These are phyloP conservation scores for Melanostoma scalare DNA, from an alignment of 2,888 invertebrate species.

Conservation along the genomic window DNA sequence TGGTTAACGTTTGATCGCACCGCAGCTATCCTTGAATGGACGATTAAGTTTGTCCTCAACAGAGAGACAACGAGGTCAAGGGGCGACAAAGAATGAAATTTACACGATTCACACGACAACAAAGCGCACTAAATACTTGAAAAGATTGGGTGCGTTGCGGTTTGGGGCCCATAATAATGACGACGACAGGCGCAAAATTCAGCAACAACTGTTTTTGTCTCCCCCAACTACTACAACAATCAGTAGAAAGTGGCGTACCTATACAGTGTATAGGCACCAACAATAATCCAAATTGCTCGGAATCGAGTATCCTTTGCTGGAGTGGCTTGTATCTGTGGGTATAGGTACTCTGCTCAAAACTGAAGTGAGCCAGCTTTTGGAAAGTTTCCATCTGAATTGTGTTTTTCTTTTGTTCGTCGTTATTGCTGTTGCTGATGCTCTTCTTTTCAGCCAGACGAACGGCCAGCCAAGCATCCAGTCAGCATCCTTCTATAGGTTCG, in stretches of 20 bases:
- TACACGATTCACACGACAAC: slow-evolving; percentile 60
- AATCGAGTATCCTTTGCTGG: slow-evolving; percentile 54
- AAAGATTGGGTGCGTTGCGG: slow-evolving; percentile 29
- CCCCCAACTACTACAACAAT: background rate
- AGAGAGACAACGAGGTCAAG: slow-evolving; percentile 1
- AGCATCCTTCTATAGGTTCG: background rate
- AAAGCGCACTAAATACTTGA: slow-evolving; percentile 47
- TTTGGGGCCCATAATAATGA: slow-evolving; percentile 17
- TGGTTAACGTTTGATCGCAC: slow-evolving; percentile 7
- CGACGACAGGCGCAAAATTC: slow-evolving; percentile 14
- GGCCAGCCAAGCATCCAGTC: background rate
- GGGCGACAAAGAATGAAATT: slow-evolving; percentile 51
- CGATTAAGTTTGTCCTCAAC: slow-evolving; percentile 37
- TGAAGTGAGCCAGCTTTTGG: slow-evolving; percentile 10
- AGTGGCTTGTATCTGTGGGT: slow-evolving; percentile 14
- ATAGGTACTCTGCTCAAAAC: slow-evolving; percentile 30
- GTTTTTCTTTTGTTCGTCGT: background rate
- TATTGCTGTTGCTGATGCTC: background rate
- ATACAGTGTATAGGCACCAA: background rate
- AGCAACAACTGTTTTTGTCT: slow-evolving; percentile 62
- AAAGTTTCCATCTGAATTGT: slow-evolving; percentile 34
- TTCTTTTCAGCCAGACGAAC: background rate
- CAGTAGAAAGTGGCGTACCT: background rate
- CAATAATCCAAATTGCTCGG: slow-evolving; percentile 49
- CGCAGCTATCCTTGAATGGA: slow-evolving; percentile 41